A percentile compares a stretch with the other conserved stretches of the same genome.
Conservation (phyloP, 2,888 invertebrate species). For the Bugula neritina region DNA sequence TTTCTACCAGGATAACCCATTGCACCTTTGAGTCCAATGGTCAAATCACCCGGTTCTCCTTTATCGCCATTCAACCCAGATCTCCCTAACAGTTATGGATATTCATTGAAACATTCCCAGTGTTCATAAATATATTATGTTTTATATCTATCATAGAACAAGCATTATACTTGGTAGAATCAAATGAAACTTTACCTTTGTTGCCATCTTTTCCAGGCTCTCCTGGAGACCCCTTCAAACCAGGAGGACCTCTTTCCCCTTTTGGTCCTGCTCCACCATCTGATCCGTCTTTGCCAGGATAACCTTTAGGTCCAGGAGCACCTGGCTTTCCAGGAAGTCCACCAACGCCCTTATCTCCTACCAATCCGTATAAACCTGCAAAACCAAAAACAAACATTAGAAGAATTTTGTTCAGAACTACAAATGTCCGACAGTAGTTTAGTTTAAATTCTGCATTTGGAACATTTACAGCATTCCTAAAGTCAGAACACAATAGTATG, state of each 20-base stretch:
- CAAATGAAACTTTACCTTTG: conserved; percentile 33
- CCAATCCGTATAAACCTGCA: conserved; percentile 22
- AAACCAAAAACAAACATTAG: no score
- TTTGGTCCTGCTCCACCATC: conserved; percentile 30
- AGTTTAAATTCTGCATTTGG: no score
- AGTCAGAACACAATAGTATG: no score
- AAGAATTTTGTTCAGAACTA: no score
- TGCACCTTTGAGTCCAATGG: neutral
- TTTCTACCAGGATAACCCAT: conserved; percentile 27
- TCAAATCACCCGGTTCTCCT: conserved; percentile 13
- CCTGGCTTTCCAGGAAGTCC: conserved; percentile 28
- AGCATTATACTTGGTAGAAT: neutral
- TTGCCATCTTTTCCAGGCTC: conserved; percentile 42
- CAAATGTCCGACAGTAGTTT: no score
- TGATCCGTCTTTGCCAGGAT: conserved; percentile 30
- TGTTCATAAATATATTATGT: neutral
- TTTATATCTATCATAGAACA: neutral
- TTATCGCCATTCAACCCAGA: neutral
- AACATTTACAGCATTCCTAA: no score
- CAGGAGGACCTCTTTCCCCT: conserved; percentile 29
- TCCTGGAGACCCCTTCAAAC: conserved; percentile 31
- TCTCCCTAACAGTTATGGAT: no score
- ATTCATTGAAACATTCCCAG: neutral
- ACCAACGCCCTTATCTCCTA: conserved; percentile 23
- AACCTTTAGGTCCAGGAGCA: conserved; percentile 28